Conservation (phyloP, 2,113 vertebrate species). For the Rhinolophus ferrumequinum region DNA sequence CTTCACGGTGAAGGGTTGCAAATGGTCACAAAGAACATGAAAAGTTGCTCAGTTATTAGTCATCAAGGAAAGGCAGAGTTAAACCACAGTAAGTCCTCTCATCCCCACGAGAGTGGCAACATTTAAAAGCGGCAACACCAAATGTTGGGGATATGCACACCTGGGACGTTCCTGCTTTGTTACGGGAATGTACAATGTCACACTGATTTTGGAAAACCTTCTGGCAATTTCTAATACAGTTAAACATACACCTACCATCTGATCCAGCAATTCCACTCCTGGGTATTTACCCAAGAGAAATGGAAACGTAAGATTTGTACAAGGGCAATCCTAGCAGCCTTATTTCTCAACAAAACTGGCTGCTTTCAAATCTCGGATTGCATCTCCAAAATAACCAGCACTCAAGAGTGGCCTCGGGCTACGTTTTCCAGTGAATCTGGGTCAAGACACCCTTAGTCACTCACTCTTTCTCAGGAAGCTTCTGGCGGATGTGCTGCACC, state of each 20-base stretch:
- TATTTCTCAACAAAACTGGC: neutral
- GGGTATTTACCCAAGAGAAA: neutral
- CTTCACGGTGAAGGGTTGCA: neutral
- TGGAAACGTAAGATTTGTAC: neutral
- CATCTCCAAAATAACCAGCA: neutral
- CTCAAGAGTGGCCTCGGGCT: neutral
- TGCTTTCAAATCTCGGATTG: neutral
- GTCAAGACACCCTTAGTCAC: neutral
- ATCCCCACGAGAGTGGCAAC: neutral
- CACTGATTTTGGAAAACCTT: neutral
- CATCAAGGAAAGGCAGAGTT: neutral
- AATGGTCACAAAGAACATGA: neutral
- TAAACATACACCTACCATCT: neutral
- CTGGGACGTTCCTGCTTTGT: neutral
- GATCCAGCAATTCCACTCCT: neutral
- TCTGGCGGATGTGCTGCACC: neutral
- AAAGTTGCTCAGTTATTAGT: neutral
- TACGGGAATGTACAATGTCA: neutral
- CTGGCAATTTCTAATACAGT: neutral
- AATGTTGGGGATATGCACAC: no score
- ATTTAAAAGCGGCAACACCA: no score
- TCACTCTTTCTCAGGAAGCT: no score
- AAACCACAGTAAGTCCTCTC: neutral
- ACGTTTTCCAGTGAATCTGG: neutral
- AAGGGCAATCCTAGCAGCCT: neutral